Evolutionary conservation across 2,888 invertebrate species (phyloP).

Genomic region (Helleia helle): DNA sequence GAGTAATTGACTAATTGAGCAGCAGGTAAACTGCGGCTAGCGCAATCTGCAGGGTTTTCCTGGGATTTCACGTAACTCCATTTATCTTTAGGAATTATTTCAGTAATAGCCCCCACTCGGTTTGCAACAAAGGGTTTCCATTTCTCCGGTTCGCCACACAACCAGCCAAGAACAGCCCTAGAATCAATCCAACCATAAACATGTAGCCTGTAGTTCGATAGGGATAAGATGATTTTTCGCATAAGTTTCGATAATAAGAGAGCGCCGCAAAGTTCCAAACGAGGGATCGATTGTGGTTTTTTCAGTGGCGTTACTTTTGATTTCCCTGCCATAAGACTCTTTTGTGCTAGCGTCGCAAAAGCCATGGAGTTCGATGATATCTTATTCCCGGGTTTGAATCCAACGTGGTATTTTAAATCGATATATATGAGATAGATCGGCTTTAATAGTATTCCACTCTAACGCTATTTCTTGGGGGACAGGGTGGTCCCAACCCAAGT

Average conservation of each 20-base stretch:
- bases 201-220: neutral
- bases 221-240: neutral
- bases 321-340: constrained; percentile 2
- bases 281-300: neutral
- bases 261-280: constrained; percentile 7
- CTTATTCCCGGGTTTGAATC: constrained; percentile 4
- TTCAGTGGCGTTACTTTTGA: constrained; percentile 7
- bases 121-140: no score
- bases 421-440: no score
- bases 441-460: no score
- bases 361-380: constrained; percentile 8
- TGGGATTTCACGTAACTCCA: no score
- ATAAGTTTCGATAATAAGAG: constrained; percentile 7
- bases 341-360: constrained; percentile 9
- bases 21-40: no score
- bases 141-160: neutral
- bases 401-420: constrained; percentile 8
- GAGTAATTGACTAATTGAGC: neutral
- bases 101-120: no score
- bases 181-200: constrained; percentile 7
- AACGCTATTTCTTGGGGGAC: no score
- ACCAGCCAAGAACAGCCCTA: neutral
- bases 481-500: no score
- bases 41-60: no score
- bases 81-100: no score